Evolutionary conservation across 2,113 vertebrate species (phyloP).

Genomic region (Nothobranchius kuhntae): DNA sequence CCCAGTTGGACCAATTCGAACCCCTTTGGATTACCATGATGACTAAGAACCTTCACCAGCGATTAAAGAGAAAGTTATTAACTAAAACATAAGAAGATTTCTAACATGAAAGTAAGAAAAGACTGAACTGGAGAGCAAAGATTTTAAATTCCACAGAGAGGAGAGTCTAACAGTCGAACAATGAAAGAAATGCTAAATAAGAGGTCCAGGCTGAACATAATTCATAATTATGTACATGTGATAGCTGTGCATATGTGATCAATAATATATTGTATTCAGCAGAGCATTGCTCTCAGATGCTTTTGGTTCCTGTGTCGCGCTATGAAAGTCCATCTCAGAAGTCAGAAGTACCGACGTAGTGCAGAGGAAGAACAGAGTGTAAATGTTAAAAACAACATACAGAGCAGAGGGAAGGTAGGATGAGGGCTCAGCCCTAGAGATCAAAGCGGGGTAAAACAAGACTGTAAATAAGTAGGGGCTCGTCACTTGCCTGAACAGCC

Average conservation of each 20-base stretch:
- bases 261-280: neutral
- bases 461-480: slow-evolving; percentile 41
- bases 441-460: slow-evolving; percentile 47
- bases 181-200: neutral
- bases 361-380: slow-evolving; percentile 8
- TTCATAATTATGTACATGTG: neutral
- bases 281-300: neutral
- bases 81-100: neutral
- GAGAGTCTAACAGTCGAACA: neutral
- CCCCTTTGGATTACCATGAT: no score
- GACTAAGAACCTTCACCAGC: no score
- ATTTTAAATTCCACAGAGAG: neutral
- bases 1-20: no score
- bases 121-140: neutral
- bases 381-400: slow-evolving; percentile 9
- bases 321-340: neutral
- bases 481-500: slow-evolving; percentile 20
- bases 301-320: neutral
- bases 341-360: neutral
- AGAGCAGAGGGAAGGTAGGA: slow-evolving; percentile 22
- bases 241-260: neutral
- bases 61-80: neutral
- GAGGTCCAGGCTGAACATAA: neutral
- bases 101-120: neutral
- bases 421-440: slow-evolving; percentile 23